These are phyloP conservation scores for Buceros bicornis DNA, from an alignment of 2,797 vertebrate species.

Conservation along the genomic window DNA sequence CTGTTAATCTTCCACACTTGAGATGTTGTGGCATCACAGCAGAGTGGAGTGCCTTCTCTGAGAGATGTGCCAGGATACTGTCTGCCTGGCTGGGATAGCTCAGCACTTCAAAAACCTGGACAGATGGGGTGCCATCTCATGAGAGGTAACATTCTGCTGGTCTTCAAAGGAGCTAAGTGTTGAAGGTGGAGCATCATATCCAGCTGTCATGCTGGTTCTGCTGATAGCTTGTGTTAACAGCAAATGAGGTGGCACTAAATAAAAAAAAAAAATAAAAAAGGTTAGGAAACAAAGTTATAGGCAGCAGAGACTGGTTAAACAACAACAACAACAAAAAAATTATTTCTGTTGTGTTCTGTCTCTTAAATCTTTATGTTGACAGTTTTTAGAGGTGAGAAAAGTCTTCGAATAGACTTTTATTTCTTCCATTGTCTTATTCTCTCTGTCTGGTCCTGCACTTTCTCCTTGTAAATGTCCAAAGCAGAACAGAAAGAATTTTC, in stretches of 20 bases:
- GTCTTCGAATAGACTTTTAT: neutral
- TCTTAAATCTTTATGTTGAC: neutral
- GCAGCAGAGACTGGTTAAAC: neutral
- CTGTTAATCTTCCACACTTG: neutral
- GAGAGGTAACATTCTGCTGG: neutral
- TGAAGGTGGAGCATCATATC: neutral
- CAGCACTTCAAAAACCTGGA: slow-evolving; percentile 37
- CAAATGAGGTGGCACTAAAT: neutral
- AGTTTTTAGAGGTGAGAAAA: neutral
- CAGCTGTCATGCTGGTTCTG: neutral
- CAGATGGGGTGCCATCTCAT: neutral
- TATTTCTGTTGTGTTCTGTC: neutral
- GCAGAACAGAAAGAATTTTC: neutral
- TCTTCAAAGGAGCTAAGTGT: slow-evolving; percentile 18
- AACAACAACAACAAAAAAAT: neutral
- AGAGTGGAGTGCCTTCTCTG: neutral
- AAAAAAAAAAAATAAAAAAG: neutral
- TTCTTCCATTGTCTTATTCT: neutral
- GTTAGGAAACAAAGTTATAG: neutral
- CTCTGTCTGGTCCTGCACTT: neutral
- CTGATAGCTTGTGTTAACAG: neutral
- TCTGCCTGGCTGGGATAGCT: neutral
- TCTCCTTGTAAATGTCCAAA: neutral
- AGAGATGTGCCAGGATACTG: neutral
- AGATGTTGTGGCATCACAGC: neutral